Conservation (phyloP, 37 sponge, comb jelly and placozoan genomes). For the Cladorhizidae sp. region DNA sequence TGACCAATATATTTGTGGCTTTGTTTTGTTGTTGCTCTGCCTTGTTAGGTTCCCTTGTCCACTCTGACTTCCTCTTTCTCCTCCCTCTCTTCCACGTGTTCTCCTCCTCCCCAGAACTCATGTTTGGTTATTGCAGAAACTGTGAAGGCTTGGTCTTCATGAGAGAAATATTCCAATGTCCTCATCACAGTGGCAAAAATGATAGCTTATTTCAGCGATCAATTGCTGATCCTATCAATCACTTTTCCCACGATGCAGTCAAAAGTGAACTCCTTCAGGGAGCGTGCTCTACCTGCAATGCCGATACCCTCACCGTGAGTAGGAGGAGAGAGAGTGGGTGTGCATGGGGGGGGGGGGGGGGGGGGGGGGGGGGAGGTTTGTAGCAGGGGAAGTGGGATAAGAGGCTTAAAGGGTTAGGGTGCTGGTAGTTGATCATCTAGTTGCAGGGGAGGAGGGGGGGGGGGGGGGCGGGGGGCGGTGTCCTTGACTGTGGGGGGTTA, state of each 20-base stretch:
- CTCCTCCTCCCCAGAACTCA: neutral
- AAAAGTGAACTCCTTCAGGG: constrained; percentile 1
- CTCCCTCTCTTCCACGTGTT: too few relatives aligned
- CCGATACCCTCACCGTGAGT: neutral
- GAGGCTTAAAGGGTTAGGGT: neutral
- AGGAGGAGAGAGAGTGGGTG: neutral
- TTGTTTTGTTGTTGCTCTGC: neutral
- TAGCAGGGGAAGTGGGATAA: neutral
- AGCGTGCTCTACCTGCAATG: constrained; percentile 1
- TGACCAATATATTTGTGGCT: neutral
- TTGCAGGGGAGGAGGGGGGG: too few relatives aligned
- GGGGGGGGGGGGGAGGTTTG: neutral
- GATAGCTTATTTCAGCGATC: constrained; percentile 13
- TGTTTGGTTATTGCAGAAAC: constrained; percentile 27
- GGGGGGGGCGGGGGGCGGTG: too few relatives aligned
- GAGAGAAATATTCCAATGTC: constrained; percentile 11
- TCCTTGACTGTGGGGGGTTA: too few relatives aligned
- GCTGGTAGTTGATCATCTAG: too few relatives aligned
- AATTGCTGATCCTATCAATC: constrained; percentile 10
- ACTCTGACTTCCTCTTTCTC: too few relatives aligned
- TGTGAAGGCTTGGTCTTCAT: constrained; percentile 6
- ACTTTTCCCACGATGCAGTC: constrained; percentile 27
- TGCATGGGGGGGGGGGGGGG: neutral
- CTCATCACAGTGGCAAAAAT: too few relatives aligned
- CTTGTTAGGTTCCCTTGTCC: too few relatives aligned